Conservation (phyloP, 1,140 invertebrate species). For the Atta cephalotes region DNA sequence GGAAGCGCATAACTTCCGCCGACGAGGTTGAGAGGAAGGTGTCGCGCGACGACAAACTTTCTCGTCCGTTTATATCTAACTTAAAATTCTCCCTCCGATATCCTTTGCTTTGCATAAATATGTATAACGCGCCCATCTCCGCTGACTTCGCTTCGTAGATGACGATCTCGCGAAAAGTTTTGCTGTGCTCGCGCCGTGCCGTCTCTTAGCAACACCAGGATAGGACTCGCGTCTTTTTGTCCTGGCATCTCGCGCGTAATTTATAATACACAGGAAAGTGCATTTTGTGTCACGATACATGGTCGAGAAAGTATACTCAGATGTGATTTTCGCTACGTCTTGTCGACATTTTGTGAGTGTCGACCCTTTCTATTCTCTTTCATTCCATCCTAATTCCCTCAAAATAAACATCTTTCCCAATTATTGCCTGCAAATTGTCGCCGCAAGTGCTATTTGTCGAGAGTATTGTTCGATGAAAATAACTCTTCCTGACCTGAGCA, state of each 20-base stretch:
- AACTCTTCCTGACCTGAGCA: background rate
- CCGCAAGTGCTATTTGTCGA: background rate
- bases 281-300: constrained; percentile 2
- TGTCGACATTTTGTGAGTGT: constrained; percentile 31
- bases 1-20: constrained; percentile 23
- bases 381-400: background rate
- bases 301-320: constrained; percentile 37
- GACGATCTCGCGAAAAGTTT: constrained; percentile 58
- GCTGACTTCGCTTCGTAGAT: constrained; percentile 13
- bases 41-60: constrained; percentile 10
- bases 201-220: constrained; percentile 51
- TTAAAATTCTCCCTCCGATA: constrained; percentile 42
- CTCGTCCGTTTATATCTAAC: constrained; percentile 10
- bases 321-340: constrained; percentile 65
- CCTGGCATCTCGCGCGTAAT: constrained; percentile 49
- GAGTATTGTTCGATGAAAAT: constrained; percentile 33
- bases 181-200: constrained; percentile 4
- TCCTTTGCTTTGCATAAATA: constrained; percentile 59
- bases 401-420: constrained; percentile 78
- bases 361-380: constrained; percentile 6
- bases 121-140: constrained; percentile 27
- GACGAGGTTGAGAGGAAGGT: background rate
- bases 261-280: constrained; percentile 47
- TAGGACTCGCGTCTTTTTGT: background rate
- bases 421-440: constrained; percentile 62